A percentile compares a stretch with the other conserved stretches of the same genome.
Conservation (phyloP, 2,113 vertebrate genomes). For the Pluvianellus socialis region DNA sequence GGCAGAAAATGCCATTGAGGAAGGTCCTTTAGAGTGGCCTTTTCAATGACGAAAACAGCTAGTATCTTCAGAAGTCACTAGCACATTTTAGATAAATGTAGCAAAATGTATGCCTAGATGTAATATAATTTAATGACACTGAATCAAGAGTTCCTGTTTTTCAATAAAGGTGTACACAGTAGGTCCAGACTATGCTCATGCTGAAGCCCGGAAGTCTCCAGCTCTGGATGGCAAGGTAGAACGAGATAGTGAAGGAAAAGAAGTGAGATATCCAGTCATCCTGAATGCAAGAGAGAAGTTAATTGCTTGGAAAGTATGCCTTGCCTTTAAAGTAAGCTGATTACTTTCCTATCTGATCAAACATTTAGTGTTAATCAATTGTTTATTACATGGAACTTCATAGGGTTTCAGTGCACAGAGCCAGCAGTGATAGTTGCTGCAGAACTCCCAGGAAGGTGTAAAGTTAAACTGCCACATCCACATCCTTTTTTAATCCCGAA, state of each 20-base stretch:
- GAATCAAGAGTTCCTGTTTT: not conserved
- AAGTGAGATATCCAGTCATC: constrained; percentile 90
- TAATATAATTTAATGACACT: not conserved
- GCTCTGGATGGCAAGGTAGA: constrained; percentile 91
- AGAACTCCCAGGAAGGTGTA: not conserved
- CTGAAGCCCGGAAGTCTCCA: constrained; percentile 90
- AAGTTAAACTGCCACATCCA: not conserved
- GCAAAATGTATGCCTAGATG: not conserved
- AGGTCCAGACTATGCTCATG: constrained; percentile 90
- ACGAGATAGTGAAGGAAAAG: constrained; percentile 89
- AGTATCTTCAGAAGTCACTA: not conserved
- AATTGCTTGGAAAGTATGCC: constrained; percentile 92
- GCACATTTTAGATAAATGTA: not conserved
- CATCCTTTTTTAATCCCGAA: not conserved
- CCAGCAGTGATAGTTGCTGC: not conserved
- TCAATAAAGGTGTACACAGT: constrained; percentile 86
- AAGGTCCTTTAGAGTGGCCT: not conserved
- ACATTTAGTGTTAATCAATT: constrained; percentile 5
- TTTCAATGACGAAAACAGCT: not conserved
- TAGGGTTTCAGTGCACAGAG: not conserved
- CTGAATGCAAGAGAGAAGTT: constrained; percentile 90
- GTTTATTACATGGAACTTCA: not conserved
- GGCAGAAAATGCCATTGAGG: not conserved
- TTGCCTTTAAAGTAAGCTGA: constrained; percentile 87
- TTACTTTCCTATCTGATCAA: constrained; percentile 2